Evolutionary conservation across 2,888 invertebrate genomes (phyloP), one percentile per base, ranked within the genome.

Genomic region (Hemicrepidius hirtus): DNA sequence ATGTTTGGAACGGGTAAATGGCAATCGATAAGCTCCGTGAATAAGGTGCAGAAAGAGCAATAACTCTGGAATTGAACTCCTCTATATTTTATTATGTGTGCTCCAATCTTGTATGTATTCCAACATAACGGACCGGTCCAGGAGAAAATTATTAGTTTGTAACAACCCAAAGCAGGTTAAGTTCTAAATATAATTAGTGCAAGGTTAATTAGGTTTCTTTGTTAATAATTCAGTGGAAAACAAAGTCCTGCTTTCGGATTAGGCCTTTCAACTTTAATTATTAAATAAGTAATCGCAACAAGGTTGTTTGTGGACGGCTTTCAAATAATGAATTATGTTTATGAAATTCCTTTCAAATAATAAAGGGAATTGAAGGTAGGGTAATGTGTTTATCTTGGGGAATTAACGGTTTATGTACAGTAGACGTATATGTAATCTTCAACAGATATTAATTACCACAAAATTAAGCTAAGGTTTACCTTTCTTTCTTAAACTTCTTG

Each of bases 1-100:
- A 77, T 76, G 78, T 76, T 75, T 70, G 76, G 67, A 77, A 75
- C 71, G 75, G 64, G 78, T 77, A 80, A 80, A 79, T 78, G 78
- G 79, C 78, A 76, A 80, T 80, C 80, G 80, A 80, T 80, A 77
- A 79, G 76, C 71, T 75, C 62, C 68, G 73, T 70, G 77, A 77
- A 79, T 77, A 77, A 78, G 79, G 79, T 78, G 78, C 72, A 75
- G 78, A 78, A 77, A 78, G 77, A 78, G 78, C 77, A 77, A 78
- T 78, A 78, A 78, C 77, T 76, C 71, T 74, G 68, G 66, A 75
- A 78, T 77, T 76, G 77, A 76, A 76, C 74, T 74, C 64, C 63
- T 76, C 69, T 74, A 74, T 74, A 76, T 76, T 76, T 76, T 76
- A 74, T 74, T 76, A 76, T 65, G 66, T 69, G 65, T 40, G 24